Evolutionary conservation across 2,888 invertebrate genomes (phyloP), one percentile per base, ranked within the genome.

Genomic region (Timandra comae): DNA sequence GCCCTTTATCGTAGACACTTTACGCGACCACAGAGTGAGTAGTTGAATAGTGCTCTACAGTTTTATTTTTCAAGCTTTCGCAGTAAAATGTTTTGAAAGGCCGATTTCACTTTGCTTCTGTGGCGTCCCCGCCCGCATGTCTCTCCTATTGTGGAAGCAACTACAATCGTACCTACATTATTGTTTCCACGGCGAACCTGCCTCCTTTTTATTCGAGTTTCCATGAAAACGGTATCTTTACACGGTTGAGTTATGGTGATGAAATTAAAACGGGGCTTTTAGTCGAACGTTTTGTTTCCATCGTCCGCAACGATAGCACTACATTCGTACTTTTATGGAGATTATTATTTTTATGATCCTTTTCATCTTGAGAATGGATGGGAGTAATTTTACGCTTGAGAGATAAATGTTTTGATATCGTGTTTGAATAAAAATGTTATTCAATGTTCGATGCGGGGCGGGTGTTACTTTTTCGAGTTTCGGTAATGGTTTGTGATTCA

Each of bases 21-120:
- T 62, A 56, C 60, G 46, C 61, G 56, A 60, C 62, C 63, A 46
- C 53, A 61, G 56, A 50, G 56, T 53, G 63, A 61, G 61, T 70
- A 63, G 49, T 66, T 70, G 70, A 74, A 74, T 70, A 68, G 71
- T 71, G 64, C 63, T 64, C 59, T 45, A 52, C 37, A 63, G 72
- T 71, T 77, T 79, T 80, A 75, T 77, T 79, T 78, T 77, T 61
- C 68, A 67, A 71, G 70, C 70, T 58, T 60, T 56, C 66, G 52
- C 69, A 66, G 76, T 71, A 72, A 78, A 84, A 81, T 80, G 79
- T 82, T 82, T 81, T 82, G 81, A 81, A 82, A 79, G 84, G 78
- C 77, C 79, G 81, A 79, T 82, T 81, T 78, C 76, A 76, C 80
- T 77, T 75, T 74, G 63, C 78, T 67, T 66, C 66, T 60, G 58